Base-by-base conservation (phyloP, 2,888 invertebrate species). In the Drosophila kanekoi region DNA sequence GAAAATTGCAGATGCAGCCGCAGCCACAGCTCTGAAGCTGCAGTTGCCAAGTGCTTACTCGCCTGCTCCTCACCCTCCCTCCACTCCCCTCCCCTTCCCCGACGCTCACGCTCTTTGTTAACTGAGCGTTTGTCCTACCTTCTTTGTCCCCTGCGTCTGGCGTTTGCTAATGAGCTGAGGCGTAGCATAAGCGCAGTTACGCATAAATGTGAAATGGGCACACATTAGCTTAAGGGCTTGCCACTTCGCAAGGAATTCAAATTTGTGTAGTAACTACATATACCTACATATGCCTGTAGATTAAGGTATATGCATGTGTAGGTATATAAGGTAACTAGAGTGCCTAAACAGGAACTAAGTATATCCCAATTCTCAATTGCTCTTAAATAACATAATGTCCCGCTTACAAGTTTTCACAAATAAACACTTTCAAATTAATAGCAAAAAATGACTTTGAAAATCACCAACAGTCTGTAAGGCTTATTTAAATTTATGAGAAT, bases 131-230 rank as follows among this genome's bases (percentile, higher is more conserved):
- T 64, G 73, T 47, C 57, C 52, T 44, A 38, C 53, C 53, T 41
- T n/a, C 14, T 16, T 28, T 28, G 58, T 51, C 52, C 53, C 66
- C 51, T 45, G 16, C 57, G 60, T 72, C 58, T 69, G 71, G 32
- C 58, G 56, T 62, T 70, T 72, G 74, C 84, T 86, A 83, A 88
- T 88, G 89, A 83, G 83, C 84, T 70, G 69, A 74, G 71, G 53
- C 71, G 71, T 64, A 78, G 68, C 59, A 63, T 23, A 69, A 54
- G 58, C 78, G 63, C 68, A 67, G 72, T 79, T 81, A 87, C 81
- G 81, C 88, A 88, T 88, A 82, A 79, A 79, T 81, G 68, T 72
- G 64, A 85, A 85, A 88, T 86, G 83, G 82, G 72, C 82, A 79
- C 88, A 88, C 80, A 87, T 82, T 82, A 85, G 88, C 88, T 75